Evolutionary conservation across 2,888 invertebrate species (phyloP).

Genomic region (Orthosia cruda): DNA sequence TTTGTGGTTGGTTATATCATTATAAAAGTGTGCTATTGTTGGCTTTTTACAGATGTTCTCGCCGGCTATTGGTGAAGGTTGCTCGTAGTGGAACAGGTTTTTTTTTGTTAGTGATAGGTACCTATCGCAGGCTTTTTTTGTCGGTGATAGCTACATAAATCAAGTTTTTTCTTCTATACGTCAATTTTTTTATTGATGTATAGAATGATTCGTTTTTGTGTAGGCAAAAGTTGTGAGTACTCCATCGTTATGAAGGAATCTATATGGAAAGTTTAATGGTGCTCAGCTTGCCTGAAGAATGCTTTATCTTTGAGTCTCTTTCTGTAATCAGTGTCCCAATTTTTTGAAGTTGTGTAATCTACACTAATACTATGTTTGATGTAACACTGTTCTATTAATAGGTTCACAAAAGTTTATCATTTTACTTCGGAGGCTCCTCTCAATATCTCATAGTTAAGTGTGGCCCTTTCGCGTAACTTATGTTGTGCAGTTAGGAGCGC

Average conservation of each 20-base stretch:
- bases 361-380: background rate
- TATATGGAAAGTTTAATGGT: background rate
- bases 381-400: background rate
- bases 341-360: background rate
- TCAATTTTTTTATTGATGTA: constrained; percentile 30
- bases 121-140: constrained; percentile 21
- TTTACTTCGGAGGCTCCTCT: constrained; percentile 10
- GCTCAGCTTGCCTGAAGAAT: background rate
- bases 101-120: constrained; percentile 34
- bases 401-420: constrained; percentile 12
- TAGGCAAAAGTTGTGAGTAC: constrained; percentile 1
- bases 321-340: no score
- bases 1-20: constrained; percentile 63
- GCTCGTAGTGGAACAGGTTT: constrained; percentile 24
- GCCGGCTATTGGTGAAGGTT: constrained; percentile 35
- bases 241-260: background rate
- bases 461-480: constrained; percentile 32
- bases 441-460: constrained; percentile 13
- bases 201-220: constrained; percentile 24
- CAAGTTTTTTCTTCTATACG: constrained; percentile 27
- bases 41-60: constrained; percentile 45
- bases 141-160: constrained; percentile 26
- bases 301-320: background rate
- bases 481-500: constrained; percentile 31
- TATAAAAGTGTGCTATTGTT: constrained; percentile 47